Percentiles rank a stretch among this genome's conserved stretches.
Conservation (phyloP, 1,140 invertebrate species). For the Micrasema minimum region DNA sequence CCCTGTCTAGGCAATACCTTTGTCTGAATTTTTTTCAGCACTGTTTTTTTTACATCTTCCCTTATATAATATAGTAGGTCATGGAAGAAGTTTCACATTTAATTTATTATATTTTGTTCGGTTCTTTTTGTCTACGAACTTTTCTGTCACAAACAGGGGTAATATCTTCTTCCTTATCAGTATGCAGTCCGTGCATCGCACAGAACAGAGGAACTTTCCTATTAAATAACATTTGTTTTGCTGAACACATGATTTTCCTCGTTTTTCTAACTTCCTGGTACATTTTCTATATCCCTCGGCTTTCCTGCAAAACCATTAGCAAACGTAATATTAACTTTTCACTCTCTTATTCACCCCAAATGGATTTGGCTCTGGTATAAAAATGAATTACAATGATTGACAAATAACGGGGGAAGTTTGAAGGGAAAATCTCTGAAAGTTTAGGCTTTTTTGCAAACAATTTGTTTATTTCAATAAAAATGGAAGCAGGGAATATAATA, state of each 20-base stretch:
- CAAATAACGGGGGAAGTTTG: slow-evolving; percentile 7
- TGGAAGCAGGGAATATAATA: too few species aligned
- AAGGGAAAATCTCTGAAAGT: not conserved
- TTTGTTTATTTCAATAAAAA: too few species aligned
- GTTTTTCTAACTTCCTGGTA: not conserved
- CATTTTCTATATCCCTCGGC: slow-evolving; percentile 15
- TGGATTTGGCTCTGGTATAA: not conserved
- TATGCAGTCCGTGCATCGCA: slow-evolving; percentile 2
- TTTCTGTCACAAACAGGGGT: not conserved
- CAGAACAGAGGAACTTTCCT: slow-evolving; percentile 15
- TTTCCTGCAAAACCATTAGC: slow-evolving; percentile 2
- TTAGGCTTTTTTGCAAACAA: too few species aligned
- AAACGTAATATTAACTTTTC: slow-evolving; percentile 23
- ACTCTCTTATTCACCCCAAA: slow-evolving; percentile 20
- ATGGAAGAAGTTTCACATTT: too few species aligned
- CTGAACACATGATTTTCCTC: slow-evolving; percentile 1
- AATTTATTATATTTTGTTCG: not conserved
- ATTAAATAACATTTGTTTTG: slow-evolving; percentile 16
- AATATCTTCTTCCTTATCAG: not conserved
- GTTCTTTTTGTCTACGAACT: not conserved
- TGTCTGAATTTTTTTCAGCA: too few species aligned
- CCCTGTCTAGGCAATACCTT: too few species aligned
- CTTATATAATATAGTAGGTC: too few species aligned
- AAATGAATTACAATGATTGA: slow-evolving; percentile 22
- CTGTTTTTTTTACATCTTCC: too few species aligned